These are phyloP conservation scores for Rhinoderma darwinii DNA, from an alignment of 2,113 vertebrate genomes.

Conservation along the genomic window DNA sequence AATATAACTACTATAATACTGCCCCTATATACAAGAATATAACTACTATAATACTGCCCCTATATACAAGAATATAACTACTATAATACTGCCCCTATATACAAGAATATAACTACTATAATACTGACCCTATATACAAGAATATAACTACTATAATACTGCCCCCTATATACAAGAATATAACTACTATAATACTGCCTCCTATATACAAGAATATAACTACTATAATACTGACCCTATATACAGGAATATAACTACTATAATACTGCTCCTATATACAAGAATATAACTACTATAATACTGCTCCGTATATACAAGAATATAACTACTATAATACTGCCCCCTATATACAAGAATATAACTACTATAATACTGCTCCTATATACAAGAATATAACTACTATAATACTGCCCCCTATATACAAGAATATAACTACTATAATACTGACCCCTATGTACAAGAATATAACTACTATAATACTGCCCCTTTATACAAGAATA, in stretches of 20 bases:
- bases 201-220: neutral
- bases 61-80: neutral
- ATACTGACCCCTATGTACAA: neutral
- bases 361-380: slow-evolving; percentile 1
- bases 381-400: neutral
- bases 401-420: slow-evolving; percentile 1
- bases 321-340: slow-evolving; percentile 15
- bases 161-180: neutral
- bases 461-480: slow-evolving; percentile 15
- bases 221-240: neutral
- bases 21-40: neutral
- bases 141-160: slow-evolving; percentile 7
- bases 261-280: neutral
- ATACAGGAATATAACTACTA: neutral
- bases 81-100: neutral
- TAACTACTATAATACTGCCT: neutral
- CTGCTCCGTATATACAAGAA: neutral
- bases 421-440: slow-evolving; percentile 14
- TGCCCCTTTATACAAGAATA: neutral
- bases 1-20: slow-evolving; percentile 3
- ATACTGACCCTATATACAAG: neutral
- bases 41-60: neutral
- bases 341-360: neutral
- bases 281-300: slow-evolving; percentile 12
- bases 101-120: slow-evolving; percentile 2